Percentiles rank a stretch among this genome's conserved stretches.
phyloP scores from a whole-genome alignment of 1,140 invertebrate genomes.

The Sarcophaga bullata region DNA sequence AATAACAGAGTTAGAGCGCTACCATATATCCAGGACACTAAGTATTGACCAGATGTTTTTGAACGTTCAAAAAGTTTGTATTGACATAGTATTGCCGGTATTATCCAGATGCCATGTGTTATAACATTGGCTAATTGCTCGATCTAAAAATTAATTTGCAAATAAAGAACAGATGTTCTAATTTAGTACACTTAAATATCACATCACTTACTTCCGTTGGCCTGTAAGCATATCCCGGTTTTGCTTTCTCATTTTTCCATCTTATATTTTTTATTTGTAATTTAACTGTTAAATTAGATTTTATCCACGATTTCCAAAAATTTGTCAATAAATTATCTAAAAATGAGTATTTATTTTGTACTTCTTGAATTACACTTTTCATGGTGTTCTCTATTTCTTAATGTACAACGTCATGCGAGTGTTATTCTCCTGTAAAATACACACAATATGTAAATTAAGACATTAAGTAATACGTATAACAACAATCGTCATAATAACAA shows the following conservation, averaged over 20 bases:
- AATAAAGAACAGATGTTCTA: neutral
- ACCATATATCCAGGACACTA: slow-evolving; percentile 87
- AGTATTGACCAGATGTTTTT: slow-evolving; percentile 76
- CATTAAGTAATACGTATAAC: too few relatives aligned
- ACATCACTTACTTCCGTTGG: slow-evolving; percentile 67
- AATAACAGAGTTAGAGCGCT: slow-evolving; percentile 86
- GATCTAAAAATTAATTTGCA: slow-evolving; percentile 66
- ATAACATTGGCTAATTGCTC: slow-evolving; percentile 92
- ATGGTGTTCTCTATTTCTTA: slow-evolving; percentile 25
- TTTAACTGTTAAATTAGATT: slow-evolving; percentile 54
- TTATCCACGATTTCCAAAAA: slow-evolving; percentile 61
- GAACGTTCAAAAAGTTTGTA: slow-evolving; percentile 80
- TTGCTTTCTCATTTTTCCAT: slow-evolving; percentile 70
- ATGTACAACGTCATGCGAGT: too few relatives aligned
- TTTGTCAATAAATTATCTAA: slow-evolving; percentile 57
- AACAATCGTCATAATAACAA: too few relatives aligned
- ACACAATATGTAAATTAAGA: too few relatives aligned
- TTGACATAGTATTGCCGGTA: slow-evolving; percentile 81
- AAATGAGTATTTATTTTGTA: slow-evolving; percentile 59
- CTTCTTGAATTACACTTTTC: slow-evolving; percentile 54
- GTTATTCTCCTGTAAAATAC: too few relatives aligned
- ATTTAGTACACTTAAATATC: neutral
- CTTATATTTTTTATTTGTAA: slow-evolving; percentile 54
- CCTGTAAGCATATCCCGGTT: slow-evolving; percentile 69
- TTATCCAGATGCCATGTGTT: slow-evolving; percentile 88